Evolutionary conservation across 1,140 invertebrate genomes (phyloP).

Genomic region (Papilio glaucus): DNA sequence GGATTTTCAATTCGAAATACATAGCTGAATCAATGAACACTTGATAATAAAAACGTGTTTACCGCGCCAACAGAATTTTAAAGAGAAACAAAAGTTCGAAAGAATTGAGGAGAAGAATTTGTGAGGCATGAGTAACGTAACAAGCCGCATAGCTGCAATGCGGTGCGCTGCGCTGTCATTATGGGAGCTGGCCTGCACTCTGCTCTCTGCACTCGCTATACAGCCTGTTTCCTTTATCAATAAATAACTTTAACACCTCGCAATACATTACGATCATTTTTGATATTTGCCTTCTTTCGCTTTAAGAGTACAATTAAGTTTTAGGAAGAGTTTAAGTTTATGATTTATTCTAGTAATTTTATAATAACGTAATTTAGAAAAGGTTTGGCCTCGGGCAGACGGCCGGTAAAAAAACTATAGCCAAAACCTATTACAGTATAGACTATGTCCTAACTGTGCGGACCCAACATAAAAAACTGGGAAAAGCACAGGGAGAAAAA

Average conservation of each 20-base stretch:
- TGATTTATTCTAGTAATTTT: too few species aligned
- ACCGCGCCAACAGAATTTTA: conserved; percentile 1
- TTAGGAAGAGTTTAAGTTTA: too few species aligned
- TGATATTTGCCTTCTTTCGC: background rate
- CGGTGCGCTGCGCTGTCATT: conserved; percentile 33
- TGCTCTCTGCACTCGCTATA: conserved; percentile 12
- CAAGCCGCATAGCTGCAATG: conserved; percentile 37
- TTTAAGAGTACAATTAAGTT: background rate
- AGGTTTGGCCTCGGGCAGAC: too few species aligned
- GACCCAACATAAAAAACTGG: too few species aligned
- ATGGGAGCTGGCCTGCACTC: conserved; percentile 33
- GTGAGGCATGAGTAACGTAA: conserved; percentile 18
- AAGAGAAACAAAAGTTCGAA: conserved; percentile 33
- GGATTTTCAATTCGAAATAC: background rate
- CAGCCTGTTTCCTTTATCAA: background rate
- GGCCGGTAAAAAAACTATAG: too few species aligned
- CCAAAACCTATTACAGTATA: too few species aligned
- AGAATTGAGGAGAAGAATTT: conserved; percentile 26
- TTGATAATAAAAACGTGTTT: conserved; percentile 11
- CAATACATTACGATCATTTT: background rate
- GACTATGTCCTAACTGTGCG: too few species aligned
- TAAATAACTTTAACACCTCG: background rate
- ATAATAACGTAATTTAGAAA: too few species aligned
- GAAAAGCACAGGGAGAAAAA: too few species aligned
- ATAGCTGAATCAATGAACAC: conserved; percentile 2